A percentile compares a stretch with the other conserved stretches of the same genome.
phyloP scores from a whole-genome alignment of 2,888 invertebrate genomes.

The Myopa tessellatipennis region DNA sequence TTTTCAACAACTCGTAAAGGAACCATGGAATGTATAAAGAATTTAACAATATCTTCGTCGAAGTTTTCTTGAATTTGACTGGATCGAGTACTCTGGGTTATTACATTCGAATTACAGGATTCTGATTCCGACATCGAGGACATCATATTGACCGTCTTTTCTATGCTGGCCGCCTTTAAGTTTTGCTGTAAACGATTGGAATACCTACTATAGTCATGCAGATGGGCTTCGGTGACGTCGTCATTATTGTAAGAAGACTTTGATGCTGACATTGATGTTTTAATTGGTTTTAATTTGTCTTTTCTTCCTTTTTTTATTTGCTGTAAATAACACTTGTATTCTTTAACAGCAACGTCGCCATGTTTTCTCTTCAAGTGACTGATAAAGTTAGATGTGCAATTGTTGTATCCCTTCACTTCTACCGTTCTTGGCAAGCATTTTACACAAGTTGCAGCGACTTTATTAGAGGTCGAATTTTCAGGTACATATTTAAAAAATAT shows the following conservation, averaged over 20 bases:
- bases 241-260: background rate
- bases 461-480: constrained; percentile 8
- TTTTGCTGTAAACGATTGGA: background rate
- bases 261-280: background rate
- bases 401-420: constrained; percentile 26
- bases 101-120: background rate
- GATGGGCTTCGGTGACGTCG: background rate
- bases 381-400: constrained; percentile 36
- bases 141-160: background rate
- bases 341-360: constrained; percentile 23
- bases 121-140: background rate
- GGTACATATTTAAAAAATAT: constrained; percentile 21
- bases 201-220: background rate
- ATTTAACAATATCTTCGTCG: constrained; percentile 19
- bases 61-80: constrained; percentile 14
- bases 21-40: constrained; percentile 38
- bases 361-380: constrained; percentile 34
- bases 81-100: background rate
- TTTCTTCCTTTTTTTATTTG: constrained; percentile 12
- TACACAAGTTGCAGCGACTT: constrained; percentile 22
- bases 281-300: background rate
- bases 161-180: background rate
- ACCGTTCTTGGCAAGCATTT: constrained; percentile 17
- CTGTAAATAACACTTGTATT: constrained; percentile 31
- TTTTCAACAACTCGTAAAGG: constrained; percentile 32